Base-by-base conservation (phyloP, 2,113 vertebrate species). In the Mustelus asterias region DNA sequence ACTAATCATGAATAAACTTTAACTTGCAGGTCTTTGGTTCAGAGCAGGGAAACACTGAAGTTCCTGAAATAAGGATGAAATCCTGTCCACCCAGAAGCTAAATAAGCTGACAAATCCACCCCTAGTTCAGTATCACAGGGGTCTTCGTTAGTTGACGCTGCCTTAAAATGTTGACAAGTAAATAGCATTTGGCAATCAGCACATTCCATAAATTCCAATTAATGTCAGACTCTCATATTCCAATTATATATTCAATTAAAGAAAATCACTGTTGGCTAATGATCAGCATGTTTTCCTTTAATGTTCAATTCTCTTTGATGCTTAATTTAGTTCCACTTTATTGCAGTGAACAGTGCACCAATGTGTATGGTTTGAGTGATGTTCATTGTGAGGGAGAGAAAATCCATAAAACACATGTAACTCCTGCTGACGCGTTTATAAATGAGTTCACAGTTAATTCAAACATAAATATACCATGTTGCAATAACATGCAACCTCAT, bases 181-280 rank as follows among this genome's bases (percentile, higher is more conserved):
- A 92, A 92, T 37, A 92, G 89, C 60, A 92, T 92, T 92, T 92
- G 33, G 60, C 18, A 92, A 92, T 65, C 63, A 16, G 7, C 33
- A 14, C 63, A 92, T 20, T 1, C 18, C 89, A 92, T 65, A 92
- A 16, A 92, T 63, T 65, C 89, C 89, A 92, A 92, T 92, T 92
- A 65, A n/a, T 92, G 89, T 92, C 89, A 92, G 29, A 33, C n/a
- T 65, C 33, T 92, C 58, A 37, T 63, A 18, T 92, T 92, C 63
- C 89, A 92, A 63, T 92, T 92, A 92, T 9, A 65, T 63, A 92
- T 65, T 92, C 89, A 92, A 65, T 92, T 65, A 65, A 65, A 63
- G 63, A 65, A 92, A 37, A 92, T 83, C 60, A 65, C 58, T 63
- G 37, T 92, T 92, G n/a, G 89, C 60, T 92, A n/a, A 65, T 92